Evolutionary conservation across 2,888 invertebrate species (phyloP), one percentile per base, ranked within the genome.

Genomic region (Coronaproctus castanopsis): DNA sequence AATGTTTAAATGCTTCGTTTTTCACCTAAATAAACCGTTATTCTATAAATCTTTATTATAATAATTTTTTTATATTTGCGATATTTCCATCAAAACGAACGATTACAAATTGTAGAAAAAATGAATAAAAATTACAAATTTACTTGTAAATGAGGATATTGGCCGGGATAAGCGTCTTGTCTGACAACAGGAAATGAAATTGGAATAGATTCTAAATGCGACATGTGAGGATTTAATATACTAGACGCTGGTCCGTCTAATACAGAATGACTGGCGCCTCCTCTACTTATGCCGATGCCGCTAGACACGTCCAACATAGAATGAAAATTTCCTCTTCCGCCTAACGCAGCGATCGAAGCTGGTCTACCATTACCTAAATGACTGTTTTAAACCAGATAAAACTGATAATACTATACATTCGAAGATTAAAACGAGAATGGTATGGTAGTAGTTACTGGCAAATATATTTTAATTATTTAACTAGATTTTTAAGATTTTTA

Each of bases 131-230:
- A n/a, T n/a, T n/a, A n/a, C n/a, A n/a, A n/a, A n/a, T n/a, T 36
- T 59, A 63, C 63, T 57, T 63, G 63, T 23, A 63, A 60, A 58
- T 63, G 62, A n/a, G 59, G 62, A 61, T 62, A 63, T 63, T 74
- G 65, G 24, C 53, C 75, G 73, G 65, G 69, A 55, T 65, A 67
- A 54, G 63, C 52, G 53, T 63, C 62, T 10, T 55, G 57, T 36
- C 63, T 49, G 52, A 63, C 60, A 24, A 62, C 63, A 57, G 61
- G 63, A 62, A 62, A 63, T 24, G 62, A 63, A 51, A 62, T 53
- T n/a, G 61, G 60, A 48, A 61, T 55, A 1, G 62, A 62, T 55
- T 63, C 62, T 54, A 62, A 56, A 53, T 63, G 64, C 21, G 62
- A 59, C 58, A 61, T 53, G 48, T 58, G 57, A 49, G 53, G 52